Evolutionary conservation across 2,888 invertebrate species (phyloP).

Genomic region (Germaria angustata): DNA sequence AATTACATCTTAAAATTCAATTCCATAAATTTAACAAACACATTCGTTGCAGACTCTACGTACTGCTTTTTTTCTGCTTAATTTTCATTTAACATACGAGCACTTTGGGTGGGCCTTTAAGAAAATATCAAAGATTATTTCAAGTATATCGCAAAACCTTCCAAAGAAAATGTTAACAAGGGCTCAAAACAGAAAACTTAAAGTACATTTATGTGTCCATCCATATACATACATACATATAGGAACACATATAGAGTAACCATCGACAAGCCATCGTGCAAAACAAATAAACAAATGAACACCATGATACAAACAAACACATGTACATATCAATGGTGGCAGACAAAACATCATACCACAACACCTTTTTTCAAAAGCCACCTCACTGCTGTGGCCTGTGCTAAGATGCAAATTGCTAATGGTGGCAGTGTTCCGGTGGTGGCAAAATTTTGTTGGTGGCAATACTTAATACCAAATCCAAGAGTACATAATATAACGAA

Average conservation of each 20-base stretch:
- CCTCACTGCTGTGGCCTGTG: conserved; percentile 33
- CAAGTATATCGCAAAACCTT: conserved; percentile 59
- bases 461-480: conserved; percentile 41
- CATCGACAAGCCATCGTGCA: conserved; percentile 34
- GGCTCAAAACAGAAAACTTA: conserved; percentile 58
- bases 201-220: conserved; percentile 61
- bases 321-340: conserved; percentile 46
- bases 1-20: conserved; percentile 55
- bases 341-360: conserved; percentile 62
- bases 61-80: neutral
- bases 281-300: conserved; percentile 36
- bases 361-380: conserved; percentile 57
- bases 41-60: conserved; percentile 7
- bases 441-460: conserved; percentile 37
- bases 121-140: conserved; percentile 60
- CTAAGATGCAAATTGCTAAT: conserved; percentile 43
- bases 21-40: conserved; percentile 56
- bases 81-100: conserved; percentile 26
- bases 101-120: conserved; percentile 56
- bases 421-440: conserved; percentile 10
- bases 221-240: conserved; percentile 21
- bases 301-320: conserved; percentile 30
- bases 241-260: conserved; percentile 17
- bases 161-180: conserved; percentile 66
- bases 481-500: conserved; percentile 63